Base-by-base conservation (phyloP, 2,113 vertebrate genomes). In the Reinhardtius hippoglossoides region DNA sequence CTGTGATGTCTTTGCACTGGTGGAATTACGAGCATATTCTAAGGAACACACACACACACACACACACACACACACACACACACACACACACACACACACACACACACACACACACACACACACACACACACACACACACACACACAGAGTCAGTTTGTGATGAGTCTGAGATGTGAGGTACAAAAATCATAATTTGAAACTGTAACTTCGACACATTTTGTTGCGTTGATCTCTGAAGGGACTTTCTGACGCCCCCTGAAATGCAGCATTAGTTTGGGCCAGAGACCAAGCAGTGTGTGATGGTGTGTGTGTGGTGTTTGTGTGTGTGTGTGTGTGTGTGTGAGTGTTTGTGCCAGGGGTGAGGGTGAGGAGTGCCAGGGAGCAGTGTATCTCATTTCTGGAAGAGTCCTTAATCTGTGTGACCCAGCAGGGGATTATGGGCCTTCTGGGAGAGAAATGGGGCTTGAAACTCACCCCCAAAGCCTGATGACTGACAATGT, bases 371-470 rank as follows among this genome's bases (percentile, higher is more conserved):
- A 77, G 74, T 90, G 90, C 89, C 89, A 93, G 84, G 20, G 71
- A 81, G 82, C 74, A 67, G 82, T 90, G 89, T 89, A 83, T 88
- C 86, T 93, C 88, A 91, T 92, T 91, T 88, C 83, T 90, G 82
- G 80, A 93, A 88, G 86, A 80, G 90, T 75, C 72, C 84, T 93
- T 93, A 91, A 94, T 94, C 89, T 92, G 85, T 70, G 81, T 85
- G 88, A 91, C 80, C 92, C 90, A 88, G 78, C 70, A 31, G 84
- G 76, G 87, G 93, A 94, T 92, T 90, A 89, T 82, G 86, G 82
- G 81, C 77, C 76, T 89, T 81, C 69, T 80, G 74, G 44, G 70
- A 60, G 76, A 61, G 67, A 84, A 82, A 61, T 42, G 57, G 57
- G 72, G 56, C 72, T 76, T 74, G 57, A 86, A 88, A 83, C 48